phyloP scores from a whole-genome alignment of 2,888 invertebrate species.

The Heliothis peltigera region DNA sequence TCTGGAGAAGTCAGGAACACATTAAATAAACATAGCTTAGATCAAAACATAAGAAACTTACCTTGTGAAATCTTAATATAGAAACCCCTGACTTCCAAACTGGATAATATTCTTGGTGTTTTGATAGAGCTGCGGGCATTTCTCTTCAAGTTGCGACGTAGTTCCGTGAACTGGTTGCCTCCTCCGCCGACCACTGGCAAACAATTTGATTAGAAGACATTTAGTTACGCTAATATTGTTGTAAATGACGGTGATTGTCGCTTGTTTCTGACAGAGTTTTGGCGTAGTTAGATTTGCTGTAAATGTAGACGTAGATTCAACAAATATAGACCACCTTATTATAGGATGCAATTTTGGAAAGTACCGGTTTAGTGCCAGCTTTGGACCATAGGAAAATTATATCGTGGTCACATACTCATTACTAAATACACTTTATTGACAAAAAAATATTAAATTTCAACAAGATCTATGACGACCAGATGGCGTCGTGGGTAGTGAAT shows the following conservation, averaged over 20 bases:
- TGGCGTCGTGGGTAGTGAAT: too few relatives aligned
- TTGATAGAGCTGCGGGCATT: conserved; percentile 89
- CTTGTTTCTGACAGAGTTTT: conserved; percentile 21
- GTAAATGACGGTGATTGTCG: conserved; percentile 27
- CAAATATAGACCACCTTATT: too few relatives aligned
- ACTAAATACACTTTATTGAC: too few relatives aligned
- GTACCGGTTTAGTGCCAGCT: too few relatives aligned
- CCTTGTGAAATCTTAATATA: conserved; percentile 91
- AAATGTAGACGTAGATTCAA: too few relatives aligned
- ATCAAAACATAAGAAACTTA: conserved; percentile 58
- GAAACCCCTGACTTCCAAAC: conserved; percentile 91
- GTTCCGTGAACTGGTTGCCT: conserved; percentile 92
- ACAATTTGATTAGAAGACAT: conserved; percentile 35
- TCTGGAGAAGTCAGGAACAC: neutral
- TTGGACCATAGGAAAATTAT: too few relatives aligned
- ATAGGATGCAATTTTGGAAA: too few relatives aligned
- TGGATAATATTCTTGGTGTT: conserved; percentile 90
- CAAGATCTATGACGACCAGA: too few relatives aligned
- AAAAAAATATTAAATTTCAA: too few relatives aligned
- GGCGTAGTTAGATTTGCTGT: neutral
- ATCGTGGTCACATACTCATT: too few relatives aligned
- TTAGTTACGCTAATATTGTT: conserved; percentile 35
- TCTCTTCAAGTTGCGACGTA: conserved; percentile 90
- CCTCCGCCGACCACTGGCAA: conserved; percentile 91
- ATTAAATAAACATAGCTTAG: neutral